phyloP scores from a whole-genome alignment of 2,113 vertebrate species.

The Hepsetus odoe region DNA sequence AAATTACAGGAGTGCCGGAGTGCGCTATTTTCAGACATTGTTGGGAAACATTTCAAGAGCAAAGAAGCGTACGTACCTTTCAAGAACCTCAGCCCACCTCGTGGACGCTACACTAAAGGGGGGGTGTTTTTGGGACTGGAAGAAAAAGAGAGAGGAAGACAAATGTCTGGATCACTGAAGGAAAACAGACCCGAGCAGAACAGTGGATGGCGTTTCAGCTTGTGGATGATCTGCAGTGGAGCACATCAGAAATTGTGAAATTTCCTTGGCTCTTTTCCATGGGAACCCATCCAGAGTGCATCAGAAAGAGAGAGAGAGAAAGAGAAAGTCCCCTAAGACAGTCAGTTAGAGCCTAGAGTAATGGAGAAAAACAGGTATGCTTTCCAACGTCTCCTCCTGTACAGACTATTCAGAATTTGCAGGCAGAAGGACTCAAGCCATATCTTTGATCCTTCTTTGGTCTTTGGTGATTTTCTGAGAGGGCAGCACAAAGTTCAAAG shows the following conservation, averaged over 20 bases:
- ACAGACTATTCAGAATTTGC: not conserved
- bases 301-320: slow-evolving; percentile 46
- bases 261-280: slow-evolving; percentile 65
- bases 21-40: slow-evolving; percentile 56
- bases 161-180: slow-evolving; percentile 62
- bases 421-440: not conserved
- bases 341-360: slow-evolving; percentile 59
- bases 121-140: slow-evolving; percentile 64
- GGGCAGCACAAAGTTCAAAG: slow-evolving; percentile 8
- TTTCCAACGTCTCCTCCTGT: slow-evolving; percentile 33
- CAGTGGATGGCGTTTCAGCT: slow-evolving; percentile 58
- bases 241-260: slow-evolving; percentile 69
- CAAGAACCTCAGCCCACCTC: slow-evolving; percentile 65
- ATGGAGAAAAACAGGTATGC: slow-evolving; percentile 54
- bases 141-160: slow-evolving; percentile 65
- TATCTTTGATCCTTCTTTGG: slow-evolving; percentile 30
- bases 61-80: slow-evolving; percentile 61
- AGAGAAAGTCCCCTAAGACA: slow-evolving; percentile 64
- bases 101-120: slow-evolving; percentile 61
- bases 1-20: slow-evolving; percentile 67
- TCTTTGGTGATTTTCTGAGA: too few relatives aligned
- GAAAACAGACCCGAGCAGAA: slow-evolving; percentile 58
- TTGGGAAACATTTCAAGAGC: slow-evolving; percentile 61
- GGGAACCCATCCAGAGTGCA: slow-evolving; percentile 66
- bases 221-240: slow-evolving; percentile 62